A percentile compares a stretch with the other conserved stretches of the same genome.
These are phyloP conservation scores for Nerophis ophidion DNA, from an alignment of 2,113 vertebrate species.

Conservation along the genomic window DNA sequence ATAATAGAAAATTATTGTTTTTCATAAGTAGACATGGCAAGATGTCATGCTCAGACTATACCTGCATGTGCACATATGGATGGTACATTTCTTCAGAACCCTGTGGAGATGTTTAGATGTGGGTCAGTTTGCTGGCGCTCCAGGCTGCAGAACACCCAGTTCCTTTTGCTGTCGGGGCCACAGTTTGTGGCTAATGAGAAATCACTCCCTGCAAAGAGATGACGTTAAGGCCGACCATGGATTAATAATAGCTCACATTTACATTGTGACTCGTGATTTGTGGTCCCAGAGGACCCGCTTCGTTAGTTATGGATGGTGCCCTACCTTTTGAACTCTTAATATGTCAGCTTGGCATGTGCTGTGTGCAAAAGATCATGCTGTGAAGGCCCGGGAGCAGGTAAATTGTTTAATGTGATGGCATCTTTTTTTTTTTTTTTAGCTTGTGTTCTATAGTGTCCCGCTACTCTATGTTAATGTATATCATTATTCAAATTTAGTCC, in stretches of 20 bases:
- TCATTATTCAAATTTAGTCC: constrained; percentile 1
- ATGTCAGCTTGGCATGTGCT: constrained; percentile 30
- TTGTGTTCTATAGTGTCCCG: not conserved
- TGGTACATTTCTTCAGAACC: constrained; percentile 32
- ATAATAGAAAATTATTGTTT: not conserved
- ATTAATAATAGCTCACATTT: too few species aligned
- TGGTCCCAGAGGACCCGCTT: constrained; percentile 25
- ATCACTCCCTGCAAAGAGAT: not conserved
- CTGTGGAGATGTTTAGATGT: constrained; percentile 42
- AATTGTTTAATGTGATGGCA: constrained; percentile 14
- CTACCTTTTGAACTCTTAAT: constrained; percentile 29
- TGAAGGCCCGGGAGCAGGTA: constrained; percentile 13
- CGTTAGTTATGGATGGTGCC: constrained; percentile 8
- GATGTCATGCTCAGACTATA: constrained; percentile 2
- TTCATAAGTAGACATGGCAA: not conserved
- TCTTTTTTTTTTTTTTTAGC: constrained; percentile 3
- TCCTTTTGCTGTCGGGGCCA: constrained; percentile 39
- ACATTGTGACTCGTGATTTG: not conserved
- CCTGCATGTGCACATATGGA: constrained; percentile 11
- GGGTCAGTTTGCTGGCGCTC: constrained; percentile 65
- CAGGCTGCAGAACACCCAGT: constrained; percentile 61
- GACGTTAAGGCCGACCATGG: not conserved
- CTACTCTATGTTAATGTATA: not conserved
- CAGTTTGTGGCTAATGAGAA: constrained; percentile 14
- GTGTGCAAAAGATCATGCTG: constrained; percentile 20